phyloP scores from a whole-genome alignment of 2,888 invertebrate species.

The Hyles lineata region DNA sequence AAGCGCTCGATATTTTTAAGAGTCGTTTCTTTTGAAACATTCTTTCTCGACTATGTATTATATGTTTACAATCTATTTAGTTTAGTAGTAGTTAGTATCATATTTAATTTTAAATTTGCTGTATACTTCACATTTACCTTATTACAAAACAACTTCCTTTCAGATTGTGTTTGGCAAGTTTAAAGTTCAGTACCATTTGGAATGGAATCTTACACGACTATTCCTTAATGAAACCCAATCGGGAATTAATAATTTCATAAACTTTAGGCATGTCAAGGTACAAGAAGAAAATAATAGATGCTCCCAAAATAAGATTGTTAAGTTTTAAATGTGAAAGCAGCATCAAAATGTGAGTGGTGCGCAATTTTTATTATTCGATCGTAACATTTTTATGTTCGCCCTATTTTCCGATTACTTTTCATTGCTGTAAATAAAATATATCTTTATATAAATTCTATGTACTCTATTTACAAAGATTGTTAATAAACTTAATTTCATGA shows the following conservation, averaged over 20 bases:
- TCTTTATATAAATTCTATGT: background rate
- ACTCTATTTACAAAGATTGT: background rate
- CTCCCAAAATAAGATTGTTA: conserved; percentile 32
- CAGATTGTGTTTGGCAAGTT: too few relatives aligned
- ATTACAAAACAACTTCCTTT: too few relatives aligned
- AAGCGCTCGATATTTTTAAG: background rate
- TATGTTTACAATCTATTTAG: background rate
- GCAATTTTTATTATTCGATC: conserved; percentile 64
- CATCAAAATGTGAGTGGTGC: conserved; percentile 56
- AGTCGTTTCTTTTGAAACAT: background rate
- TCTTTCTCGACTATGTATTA: background rate
- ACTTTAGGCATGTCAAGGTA: background rate
- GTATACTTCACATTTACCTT: too few relatives aligned
- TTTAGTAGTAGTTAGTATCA: too few relatives aligned
- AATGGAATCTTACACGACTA: background rate
- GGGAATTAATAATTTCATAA: background rate
- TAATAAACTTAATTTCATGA: conserved; percentile 1
- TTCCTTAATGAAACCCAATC: too few relatives aligned
- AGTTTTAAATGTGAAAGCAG: conserved; percentile 50
- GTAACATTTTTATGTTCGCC: conserved; percentile 65
- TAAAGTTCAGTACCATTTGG: conserved; percentile 4
- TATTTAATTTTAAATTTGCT: too few relatives aligned
- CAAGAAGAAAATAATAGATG: conserved; percentile 14
- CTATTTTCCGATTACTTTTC: conserved; percentile 52
- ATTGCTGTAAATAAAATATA: background rate